Evolutionary conservation across 2,888 invertebrate species (phyloP).

Genomic region (Campoplex nolae): DNA sequence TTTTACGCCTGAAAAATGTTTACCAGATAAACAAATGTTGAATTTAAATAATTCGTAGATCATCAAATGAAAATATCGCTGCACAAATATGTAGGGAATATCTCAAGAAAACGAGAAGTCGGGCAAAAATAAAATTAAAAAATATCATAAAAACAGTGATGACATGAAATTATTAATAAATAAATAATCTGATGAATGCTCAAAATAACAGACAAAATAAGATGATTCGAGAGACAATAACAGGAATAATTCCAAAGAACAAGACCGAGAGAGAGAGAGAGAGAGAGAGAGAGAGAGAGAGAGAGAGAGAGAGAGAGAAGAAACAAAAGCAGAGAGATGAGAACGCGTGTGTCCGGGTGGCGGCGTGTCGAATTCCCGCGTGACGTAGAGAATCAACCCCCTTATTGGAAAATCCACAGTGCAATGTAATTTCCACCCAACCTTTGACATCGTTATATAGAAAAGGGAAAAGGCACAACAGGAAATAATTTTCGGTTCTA

Average conservation of each 20-base stretch:
- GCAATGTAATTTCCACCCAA: constrained; percentile 2
- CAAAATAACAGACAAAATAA: too few relatives aligned
- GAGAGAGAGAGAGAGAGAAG: background rate
- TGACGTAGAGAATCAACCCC: constrained; percentile 60
- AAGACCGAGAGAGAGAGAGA: too few relatives aligned
- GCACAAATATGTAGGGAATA: constrained; percentile 36
- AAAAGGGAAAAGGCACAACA: constrained; percentile 3
- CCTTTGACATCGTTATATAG: background rate
- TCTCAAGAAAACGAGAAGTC: constrained; percentile 53
- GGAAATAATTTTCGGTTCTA: background rate
- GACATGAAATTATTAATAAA: too few relatives aligned
- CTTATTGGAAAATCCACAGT: constrained; percentile 35
- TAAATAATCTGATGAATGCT: too few relatives aligned
- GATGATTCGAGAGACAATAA: too few relatives aligned
- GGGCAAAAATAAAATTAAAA: background rate
- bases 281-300: background rate
- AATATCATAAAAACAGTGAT: too few relatives aligned
- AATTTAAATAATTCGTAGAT: too few relatives aligned
- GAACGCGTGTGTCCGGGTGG: constrained; percentile 26
- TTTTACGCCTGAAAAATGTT: background rate
- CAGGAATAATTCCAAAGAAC: too few relatives aligned
- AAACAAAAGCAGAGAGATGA: background rate
- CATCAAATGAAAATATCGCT: too few relatives aligned
- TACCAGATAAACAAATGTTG: too few relatives aligned
- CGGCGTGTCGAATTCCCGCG: constrained; percentile 69